A percentile compares a stretch with the other conserved stretches of the same genome.
phyloP scores from a whole-genome alignment of 1,140 invertebrate genomes.

The Drosophila seguyi region DNA sequence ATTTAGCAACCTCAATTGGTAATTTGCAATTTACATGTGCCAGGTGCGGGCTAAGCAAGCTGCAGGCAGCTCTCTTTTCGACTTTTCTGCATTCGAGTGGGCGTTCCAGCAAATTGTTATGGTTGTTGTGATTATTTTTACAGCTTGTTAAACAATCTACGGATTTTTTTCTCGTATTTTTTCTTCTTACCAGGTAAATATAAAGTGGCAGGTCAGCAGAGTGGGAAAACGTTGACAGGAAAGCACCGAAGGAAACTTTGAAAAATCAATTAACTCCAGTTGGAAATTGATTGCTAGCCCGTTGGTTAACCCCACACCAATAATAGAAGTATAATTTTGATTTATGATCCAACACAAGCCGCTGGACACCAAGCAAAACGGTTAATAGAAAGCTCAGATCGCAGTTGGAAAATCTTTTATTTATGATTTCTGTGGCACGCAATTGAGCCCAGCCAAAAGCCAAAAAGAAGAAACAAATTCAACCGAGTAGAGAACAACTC shows the following conservation, averaged over 20 bases:
- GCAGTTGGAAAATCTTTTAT: conserved; percentile 45
- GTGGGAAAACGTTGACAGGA: conserved; percentile 24
- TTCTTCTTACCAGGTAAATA: conserved; percentile 20
- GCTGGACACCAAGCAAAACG: conserved; percentile 42
- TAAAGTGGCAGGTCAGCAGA: conserved; percentile 12
- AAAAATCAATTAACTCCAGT: conserved; percentile 22
- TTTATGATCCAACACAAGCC: conserved; percentile 32
- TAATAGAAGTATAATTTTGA: conserved; percentile 37
- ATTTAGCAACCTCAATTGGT: conserved; percentile 42
- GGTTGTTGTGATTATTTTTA: conserved; percentile 55
- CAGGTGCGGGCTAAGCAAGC: conserved; percentile 18
- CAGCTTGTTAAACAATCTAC: conserved; percentile 60
- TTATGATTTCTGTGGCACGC: conserved; percentile 50
- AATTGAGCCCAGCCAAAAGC: conserved; percentile 24
- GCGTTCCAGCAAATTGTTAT: conserved; percentile 64
- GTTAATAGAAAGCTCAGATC: conserved; percentile 34
- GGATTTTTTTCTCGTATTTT: background rate
- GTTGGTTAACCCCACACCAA: conserved; percentile 6
- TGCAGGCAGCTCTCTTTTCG: conserved; percentile 25
- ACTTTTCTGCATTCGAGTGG: conserved; percentile 40
- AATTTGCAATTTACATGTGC: conserved; percentile 31
- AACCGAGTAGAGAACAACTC: conserved; percentile 11
- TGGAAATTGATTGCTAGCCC: conserved; percentile 6
- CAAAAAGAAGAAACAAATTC: conserved; percentile 17
- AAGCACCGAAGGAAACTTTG: conserved; percentile 2